These are phyloP conservation scores for Apostichopus parvimensis DNA, from an alignment of 35 echinoderm and acorn worm genomes.

Conservation along the genomic window DNA sequence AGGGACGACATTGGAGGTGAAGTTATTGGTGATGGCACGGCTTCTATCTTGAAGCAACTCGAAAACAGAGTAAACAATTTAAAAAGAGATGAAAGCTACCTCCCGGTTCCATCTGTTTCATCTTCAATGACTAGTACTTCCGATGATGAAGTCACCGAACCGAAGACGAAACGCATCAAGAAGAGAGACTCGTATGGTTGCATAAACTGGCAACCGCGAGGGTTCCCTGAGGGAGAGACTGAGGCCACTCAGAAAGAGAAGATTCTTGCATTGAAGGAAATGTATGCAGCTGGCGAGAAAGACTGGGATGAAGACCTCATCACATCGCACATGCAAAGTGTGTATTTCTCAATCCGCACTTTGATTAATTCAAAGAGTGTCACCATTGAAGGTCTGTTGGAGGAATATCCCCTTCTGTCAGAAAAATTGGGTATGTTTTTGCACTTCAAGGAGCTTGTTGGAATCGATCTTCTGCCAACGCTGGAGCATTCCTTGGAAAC, in stretches of 20 bases:
- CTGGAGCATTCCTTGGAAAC: not conserved
- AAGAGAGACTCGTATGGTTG: not conserved
- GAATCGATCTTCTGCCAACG: not conserved
- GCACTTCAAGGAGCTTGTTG: constrained; percentile 1
- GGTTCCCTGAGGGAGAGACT: not conserved
- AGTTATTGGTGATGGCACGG: no score
- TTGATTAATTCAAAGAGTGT: constrained; percentile 16
- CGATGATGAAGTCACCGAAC: not conserved
- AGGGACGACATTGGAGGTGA: no score
- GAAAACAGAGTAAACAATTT: no score
- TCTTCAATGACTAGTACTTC: no score
- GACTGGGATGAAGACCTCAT: constrained; percentile 15
- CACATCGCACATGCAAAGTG: not conserved
- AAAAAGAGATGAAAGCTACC: no score
- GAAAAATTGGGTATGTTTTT: not conserved
- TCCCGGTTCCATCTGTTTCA: no score
- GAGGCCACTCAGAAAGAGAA: not conserved
- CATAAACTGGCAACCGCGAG: not conserved
- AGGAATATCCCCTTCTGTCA: not conserved
- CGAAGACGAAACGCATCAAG: not conserved
- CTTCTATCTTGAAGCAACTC: no score
- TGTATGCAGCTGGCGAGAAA: not conserved
- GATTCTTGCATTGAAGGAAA: not conserved
- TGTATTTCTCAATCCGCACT: constrained; percentile 15
- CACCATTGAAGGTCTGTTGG: constrained; percentile 6